Base-by-base conservation (phyloP, 2,888 invertebrate species). In the Pristionchus entomophagus region DNA sequence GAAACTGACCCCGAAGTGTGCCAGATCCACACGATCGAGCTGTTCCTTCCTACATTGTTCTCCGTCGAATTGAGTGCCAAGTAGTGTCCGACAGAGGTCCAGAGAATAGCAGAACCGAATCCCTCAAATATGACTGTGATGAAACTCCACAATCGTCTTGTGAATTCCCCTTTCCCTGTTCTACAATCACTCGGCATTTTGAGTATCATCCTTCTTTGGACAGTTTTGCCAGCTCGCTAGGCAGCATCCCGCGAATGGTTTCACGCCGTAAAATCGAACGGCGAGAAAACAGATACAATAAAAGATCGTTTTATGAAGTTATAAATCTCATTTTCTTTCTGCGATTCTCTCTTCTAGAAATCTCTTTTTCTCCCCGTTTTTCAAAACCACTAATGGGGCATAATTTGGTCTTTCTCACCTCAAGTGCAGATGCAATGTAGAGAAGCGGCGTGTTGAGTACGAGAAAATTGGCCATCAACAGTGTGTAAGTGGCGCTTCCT, bases 11-110 rank as follows among this genome's bases (percentile, higher is more conserved):
- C 85, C 1, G 86, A 85, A 1, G 83, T 86, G 86, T 88, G 87
- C 17, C 85, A 81, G 35, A 87, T 83, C 88, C 88, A 88, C 8
- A 86, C 77, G 2, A 88, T 51, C 12, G 85, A 81, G 38, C 87
- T 87, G 78, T 88, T 88, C 29, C 87, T 41, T 0, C 84, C 88
- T 12, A 88, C 82, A 4, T 81, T 88, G 22, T 85, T 62, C 38
- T 87, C 87, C n/a, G 51, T 87, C 0, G 88, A 88, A 59, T 87
- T 87, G 5, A 88, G 59, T 19, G 88, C 86, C 35, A 88, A 69
- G 69, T 87, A 87, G 1, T 88, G 86, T 1, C 88, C 88, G 62
- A 88, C 85, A 10, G 85, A 86, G 45, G 88, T 88, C 88, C 88
- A 88, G 35, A 88, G 53, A 35, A 86, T 86, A 17, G 65, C 62